Conservation (phyloP, 2,888 invertebrate genomes). For the Epirrita christyi region DNA sequence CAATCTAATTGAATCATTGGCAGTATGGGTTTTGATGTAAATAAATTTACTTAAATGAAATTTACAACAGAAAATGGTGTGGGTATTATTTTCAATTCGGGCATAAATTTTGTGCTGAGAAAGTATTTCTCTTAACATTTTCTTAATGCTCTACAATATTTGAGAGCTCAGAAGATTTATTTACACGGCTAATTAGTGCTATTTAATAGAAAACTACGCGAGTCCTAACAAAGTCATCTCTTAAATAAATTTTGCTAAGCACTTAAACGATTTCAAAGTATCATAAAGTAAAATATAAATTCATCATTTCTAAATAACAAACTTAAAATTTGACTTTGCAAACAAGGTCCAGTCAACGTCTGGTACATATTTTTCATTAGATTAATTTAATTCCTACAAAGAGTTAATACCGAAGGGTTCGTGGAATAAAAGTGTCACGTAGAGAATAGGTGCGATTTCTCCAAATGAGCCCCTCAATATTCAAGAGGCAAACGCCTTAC, state of each 20-base stretch:
- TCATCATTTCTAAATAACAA: conserved; percentile 11
- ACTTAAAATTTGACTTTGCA: not conserved
- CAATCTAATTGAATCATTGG: too few species aligned
- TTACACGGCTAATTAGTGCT: conserved; percentile 6
- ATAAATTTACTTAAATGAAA: too few species aligned
- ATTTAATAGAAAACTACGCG: conserved; percentile 2
- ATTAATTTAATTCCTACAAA: conserved; percentile 51
- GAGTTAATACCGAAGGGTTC: conserved; percentile 37
- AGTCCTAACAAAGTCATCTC: not conserved
- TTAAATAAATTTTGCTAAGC: not conserved
- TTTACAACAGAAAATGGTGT: too few species aligned
- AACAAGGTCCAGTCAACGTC: conserved; percentile 37
- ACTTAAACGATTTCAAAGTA: not conserved
- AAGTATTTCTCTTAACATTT: conserved; percentile 20
- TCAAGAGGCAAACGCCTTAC: conserved; percentile 75
- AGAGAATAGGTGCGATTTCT: conserved; percentile 80
- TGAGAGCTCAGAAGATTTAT: not conserved
- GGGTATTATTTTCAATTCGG: too few species aligned
- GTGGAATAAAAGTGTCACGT: conserved; percentile 74
- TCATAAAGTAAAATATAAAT: conserved; percentile 26
- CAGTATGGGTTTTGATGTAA: too few species aligned
- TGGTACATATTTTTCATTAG: conserved; percentile 56
- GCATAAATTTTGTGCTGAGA: conserved; percentile 9
- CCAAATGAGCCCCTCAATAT: conserved; percentile 81
- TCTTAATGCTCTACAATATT: conserved; percentile 2